Conservation (phyloP, 2,888 invertebrate genomes). For the Pachycephus smyrnensis region DNA sequence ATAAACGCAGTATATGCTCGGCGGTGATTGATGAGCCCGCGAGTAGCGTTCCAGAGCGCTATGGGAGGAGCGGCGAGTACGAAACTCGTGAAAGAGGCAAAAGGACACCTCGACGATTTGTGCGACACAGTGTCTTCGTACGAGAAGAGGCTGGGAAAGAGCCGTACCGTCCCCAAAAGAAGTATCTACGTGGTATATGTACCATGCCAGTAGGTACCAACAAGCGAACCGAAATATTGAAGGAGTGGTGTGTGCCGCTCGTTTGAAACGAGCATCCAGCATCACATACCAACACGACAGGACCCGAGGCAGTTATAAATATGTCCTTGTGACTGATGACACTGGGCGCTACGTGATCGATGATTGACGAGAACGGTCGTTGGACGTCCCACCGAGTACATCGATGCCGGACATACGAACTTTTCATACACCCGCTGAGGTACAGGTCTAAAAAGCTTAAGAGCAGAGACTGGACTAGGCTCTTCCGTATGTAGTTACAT, state of each 20-base stretch:
- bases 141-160: too few relatives aligned
- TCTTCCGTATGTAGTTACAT: too few relatives aligned
- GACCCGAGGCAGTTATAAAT: conserved; percentile 23
- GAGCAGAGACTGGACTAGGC: too few relatives aligned
- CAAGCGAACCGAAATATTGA: too few relatives aligned
- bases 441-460: background rate
- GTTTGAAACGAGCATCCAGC: too few relatives aligned
- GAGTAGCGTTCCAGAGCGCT: conserved; percentile 8
- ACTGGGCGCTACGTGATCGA: conserved; percentile 26
- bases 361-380: conserved; percentile 26
- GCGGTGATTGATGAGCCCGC: conserved; percentile 52
- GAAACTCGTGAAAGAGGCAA: conserved; percentile 26
- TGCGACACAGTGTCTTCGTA: conserved; percentile 34
- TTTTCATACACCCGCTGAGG: conserved; percentile 19
- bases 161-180: background rate
- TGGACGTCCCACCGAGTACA: conserved; percentile 23
- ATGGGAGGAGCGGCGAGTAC: conserved; percentile 18
- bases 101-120: conserved; percentile 44
- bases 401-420: conserved; percentile 20
- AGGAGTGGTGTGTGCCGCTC: too few relatives aligned
- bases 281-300: conserved; percentile 1
- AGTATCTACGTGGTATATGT: background rate
- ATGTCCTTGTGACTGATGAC: conserved; percentile 31
- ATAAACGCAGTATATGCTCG: conserved; percentile 45
- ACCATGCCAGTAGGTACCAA: background rate